Evolutionary conservation across 2,797 vertebrate genomes (phyloP).

Genomic region (Falco cherrug): DNA sequence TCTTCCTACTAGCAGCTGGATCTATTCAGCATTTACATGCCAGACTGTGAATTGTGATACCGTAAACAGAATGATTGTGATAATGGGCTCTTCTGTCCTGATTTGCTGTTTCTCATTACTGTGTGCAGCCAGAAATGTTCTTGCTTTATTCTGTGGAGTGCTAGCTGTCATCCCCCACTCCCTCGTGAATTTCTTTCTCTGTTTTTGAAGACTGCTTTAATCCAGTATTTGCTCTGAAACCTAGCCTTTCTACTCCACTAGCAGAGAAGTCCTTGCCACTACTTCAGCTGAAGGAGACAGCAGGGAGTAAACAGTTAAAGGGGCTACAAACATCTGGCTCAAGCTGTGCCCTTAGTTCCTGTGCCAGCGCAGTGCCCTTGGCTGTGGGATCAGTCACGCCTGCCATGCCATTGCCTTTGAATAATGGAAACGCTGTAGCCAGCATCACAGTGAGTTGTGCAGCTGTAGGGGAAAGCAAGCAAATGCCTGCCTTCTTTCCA

Average conservation of each 20-base stretch:
- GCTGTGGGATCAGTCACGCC: slow-evolving; percentile 48
- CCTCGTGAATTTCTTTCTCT: background rate
- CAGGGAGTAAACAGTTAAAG: slow-evolving; percentile 15
- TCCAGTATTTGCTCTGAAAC: slow-evolving; percentile 1
- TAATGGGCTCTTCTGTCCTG: slow-evolving; percentile 50
- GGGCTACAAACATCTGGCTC: slow-evolving; percentile 25
- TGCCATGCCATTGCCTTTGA: slow-evolving; percentile 64
- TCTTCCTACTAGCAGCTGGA: slow-evolving; percentile 10
- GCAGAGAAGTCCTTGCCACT: slow-evolving; percentile 17
- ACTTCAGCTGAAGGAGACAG: background rate
- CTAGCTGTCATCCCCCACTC: slow-evolving; percentile 40
- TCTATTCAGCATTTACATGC: slow-evolving; percentile 41
- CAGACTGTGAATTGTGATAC: slow-evolving; percentile 59
- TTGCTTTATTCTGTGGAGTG: slow-evolving; percentile 44
- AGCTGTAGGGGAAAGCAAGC: slow-evolving; percentile 31
- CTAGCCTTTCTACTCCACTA: background rate
- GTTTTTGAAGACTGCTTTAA: slow-evolving; percentile 17
- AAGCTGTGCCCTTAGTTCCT: background rate
- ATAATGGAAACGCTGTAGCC: slow-evolving; percentile 51
- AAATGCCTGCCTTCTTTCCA: slow-evolving; percentile 4
- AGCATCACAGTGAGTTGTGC: slow-evolving; percentile 30
- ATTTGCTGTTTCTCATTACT: slow-evolving; percentile 53
- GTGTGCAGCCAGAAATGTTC: slow-evolving; percentile 33
- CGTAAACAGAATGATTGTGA: slow-evolving; percentile 57
- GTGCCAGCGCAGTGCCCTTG: slow-evolving; percentile 11